Base-by-base conservation (phyloP, 2,113 vertebrate species). In the Oophaga pumilio region DNA sequence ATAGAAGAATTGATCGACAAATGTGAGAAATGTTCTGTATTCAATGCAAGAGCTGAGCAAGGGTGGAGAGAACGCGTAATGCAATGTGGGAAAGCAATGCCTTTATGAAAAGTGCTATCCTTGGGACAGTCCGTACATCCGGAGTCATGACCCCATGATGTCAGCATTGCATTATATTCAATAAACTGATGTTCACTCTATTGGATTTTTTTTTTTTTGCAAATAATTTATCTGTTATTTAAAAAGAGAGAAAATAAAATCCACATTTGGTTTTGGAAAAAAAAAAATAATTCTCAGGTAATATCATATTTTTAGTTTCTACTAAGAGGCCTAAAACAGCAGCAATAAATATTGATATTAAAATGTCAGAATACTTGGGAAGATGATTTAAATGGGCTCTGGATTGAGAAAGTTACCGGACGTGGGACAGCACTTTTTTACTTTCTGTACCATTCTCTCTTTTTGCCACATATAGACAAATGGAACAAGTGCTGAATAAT, bases 101-200 rank as follows among this genome's bases (percentile, higher is more conserved):
- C 50, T 68, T 14, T 24, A 69, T 22, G 53, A 68, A 62, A 26
- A 60, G 26, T 20, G 28, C 14, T 80, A 59, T 85, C 26, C 83
- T 60, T 49, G 43, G 59, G 84, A 87, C 43, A 26, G 33, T 52
- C 22, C 15, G 50, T 87, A 76, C n/a, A 76, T 76, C 56, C 33
- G 20, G 83, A 76, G n/a, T 83, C 78, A 76, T 53, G 79, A 82
- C 79, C 79, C 83, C 69, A 87, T 82, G 79, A 87, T 82, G 79
- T 87, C 86, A 87, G 79, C 86, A 87, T 87, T 87, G 86, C 43
- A 64, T 80, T 82, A 76, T 13, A 73, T n/a, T 87, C 33, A 33
- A 87, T 76, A 87, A 62, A 87, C 56, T 76, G 68, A 11, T 52
- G 6, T 9, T 71, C 53, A 76, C 62, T 49, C 24, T 18, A 71